Base-by-base conservation (phyloP, 2,888 invertebrate genomes). In the Tachina fera region DNA sequence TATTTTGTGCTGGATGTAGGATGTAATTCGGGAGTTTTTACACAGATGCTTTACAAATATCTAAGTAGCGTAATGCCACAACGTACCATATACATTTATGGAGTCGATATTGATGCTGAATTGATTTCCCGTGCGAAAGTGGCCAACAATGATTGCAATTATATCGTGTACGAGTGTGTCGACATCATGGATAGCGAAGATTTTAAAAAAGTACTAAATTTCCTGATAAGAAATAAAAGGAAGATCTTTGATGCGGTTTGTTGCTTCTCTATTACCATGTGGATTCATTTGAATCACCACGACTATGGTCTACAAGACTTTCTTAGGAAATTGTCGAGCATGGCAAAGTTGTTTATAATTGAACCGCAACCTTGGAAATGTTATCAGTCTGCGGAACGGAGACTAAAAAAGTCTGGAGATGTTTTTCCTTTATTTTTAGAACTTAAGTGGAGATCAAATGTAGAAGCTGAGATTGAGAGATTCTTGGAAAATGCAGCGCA, bases 331-430 rank as follows among this genome's bases (percentile, higher is more conserved):
- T 91, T 96, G 9, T 94, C 95, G 82, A 88, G 90, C 9, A 89
- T 91, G 9, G 93, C 95, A 8, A 93, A 94, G 58, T 93, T 95
- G 72, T 92, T 97, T 11, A 93, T 97, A 22, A 93, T 97, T 83
- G 97, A 97, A 91, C 96, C 97, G 0, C 97, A 97, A 90, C 96
- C 96, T 2, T 97, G 97, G 97, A 96, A 95, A 90, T 97, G 97
- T 91, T 97, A 97, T 89, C 94, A 94, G 90, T 95, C 94, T 84
- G 97, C 97, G 1, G 95, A 96, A 58, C 95, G 96, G 89, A 94
- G 97, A 87, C 90, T 97, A 88, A 96, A 95, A 89, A 94, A 94
- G 87, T 94, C 94, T 0, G 92, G 93, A 5, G 94, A 93, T 70
- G 81, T 72, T 0, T 97, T 97, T 91, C 94, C 95, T 0, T 89